phyloP scores from a whole-genome alignment of 2,888 invertebrate species.

The Xestia ashworthii region DNA sequence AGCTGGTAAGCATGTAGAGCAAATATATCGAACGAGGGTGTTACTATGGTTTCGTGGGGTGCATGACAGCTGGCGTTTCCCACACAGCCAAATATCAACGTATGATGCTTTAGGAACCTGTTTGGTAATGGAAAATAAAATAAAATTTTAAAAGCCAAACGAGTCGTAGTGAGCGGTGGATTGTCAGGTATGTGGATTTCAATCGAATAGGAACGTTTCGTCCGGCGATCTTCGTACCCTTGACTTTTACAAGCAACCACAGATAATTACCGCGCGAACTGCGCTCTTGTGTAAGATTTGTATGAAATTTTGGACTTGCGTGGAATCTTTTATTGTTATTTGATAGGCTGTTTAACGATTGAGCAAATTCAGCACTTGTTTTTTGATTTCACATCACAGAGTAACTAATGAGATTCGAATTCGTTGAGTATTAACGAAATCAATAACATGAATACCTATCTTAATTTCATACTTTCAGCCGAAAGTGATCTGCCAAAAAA shows the following conservation, averaged over 20 bases:
- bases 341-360: conserved; percentile 32
- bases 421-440: not conserved
- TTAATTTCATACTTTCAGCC: not conserved
- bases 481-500: conserved; percentile 23
- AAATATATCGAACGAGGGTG: conserved; percentile 36
- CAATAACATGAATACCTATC: not conserved
- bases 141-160: conserved; percentile 39
- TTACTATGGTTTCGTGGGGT: conserved; percentile 56
- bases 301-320: conserved; percentile 51
- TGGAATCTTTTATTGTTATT: conserved; percentile 47
- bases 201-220: conserved; percentile 38
- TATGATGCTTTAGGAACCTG: conserved; percentile 30
- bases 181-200: conserved; percentile 47
- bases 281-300: conserved; percentile 56
- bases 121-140: conserved; percentile 42
- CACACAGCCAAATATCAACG: conserved; percentile 22
- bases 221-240: conserved; percentile 66
- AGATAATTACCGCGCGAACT: conserved; percentile 62
- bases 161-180: conserved; percentile 41
- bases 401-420: not conserved
- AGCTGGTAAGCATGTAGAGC: conserved; percentile 2
- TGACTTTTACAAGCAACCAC: conserved; percentile 74
- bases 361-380: conserved; percentile 16
- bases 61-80: conserved; percentile 30
- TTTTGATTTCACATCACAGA: conserved; percentile 9